Evolutionary conservation across 1,140 invertebrate species (phyloP), one percentile per base, ranked within the genome.

Genomic region (Cyclina sinensis): DNA sequence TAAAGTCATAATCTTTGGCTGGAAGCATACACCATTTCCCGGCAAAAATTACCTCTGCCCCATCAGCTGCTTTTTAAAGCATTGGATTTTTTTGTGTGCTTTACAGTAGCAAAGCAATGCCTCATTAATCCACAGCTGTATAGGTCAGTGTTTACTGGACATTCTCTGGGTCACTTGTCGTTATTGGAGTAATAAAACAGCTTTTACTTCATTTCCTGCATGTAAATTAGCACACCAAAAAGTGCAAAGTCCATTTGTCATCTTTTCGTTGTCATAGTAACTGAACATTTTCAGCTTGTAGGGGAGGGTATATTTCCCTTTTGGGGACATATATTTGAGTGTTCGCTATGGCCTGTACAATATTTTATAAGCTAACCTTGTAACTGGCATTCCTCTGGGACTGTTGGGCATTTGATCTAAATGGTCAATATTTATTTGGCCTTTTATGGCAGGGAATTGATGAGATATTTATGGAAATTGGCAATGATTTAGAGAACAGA

Each of bases 391-490:
- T 37, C 65, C 27, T 14, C 16, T 18, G 65, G 65, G 65, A 70
- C 65, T 16, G 18, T 4, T 70, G 65, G 30, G 21, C 27, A 3
- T 37, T 39, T 70, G 65, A 70, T 70, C 65, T 70, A 0, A 21
- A 37, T 70, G 65, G 65, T 70, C 65, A 70, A 70, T 70, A 70
- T 70, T 70, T 70, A 70, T 70, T 70, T 21, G 2, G 32, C 21
- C 65, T 70, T 70, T 39, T 37, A 70, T 70, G 32, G 65, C 65
- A 37, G 65, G n/a, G 27, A 37, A 70, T 70, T 37, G 12, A 70
- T 18, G 65, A 70, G 65, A 70, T 37, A 37, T 37, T 70, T 70
- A 70, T 70, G 65, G 32, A 70, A 70, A 70, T 70, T 70, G 65
- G 32, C 27, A 5, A 30, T 37, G 65, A 70, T 70, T 70, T 5